Percentiles rank a stretch among this genome's conserved stretches.
These are phyloP conservation scores for rabbit (Oryctolagus cuniculus) DNA, from an alignment of 2,113 vertebrate genomes.

Conservation along the genomic window mOryCun1.1 NC_091434.1:81122001-81122500, in stretches of 20 bases:
- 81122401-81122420: constrained; percentile 18
- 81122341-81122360: not conserved
- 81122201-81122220: no score
- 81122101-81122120: no score
- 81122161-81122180: no score
- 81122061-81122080: no score
- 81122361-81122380: not conserved
- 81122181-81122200: no score
- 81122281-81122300: constrained; percentile 27
- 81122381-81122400: constrained; percentile 15
- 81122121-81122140: no score
- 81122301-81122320: not conserved
- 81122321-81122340: constrained; percentile 14
- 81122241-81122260: not conserved
- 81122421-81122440: not conserved
- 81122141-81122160: no score
- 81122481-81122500: not conserved
- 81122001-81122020: no score
- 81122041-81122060: no score
- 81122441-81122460: not conserved
- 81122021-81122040: no score
- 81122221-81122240: not conserved
- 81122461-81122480: not conserved
- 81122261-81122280: not conserved
- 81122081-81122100: no score